Base-by-base conservation (phyloP, 2,888 invertebrate genomes). In the Deilephila porcellus region DNA sequence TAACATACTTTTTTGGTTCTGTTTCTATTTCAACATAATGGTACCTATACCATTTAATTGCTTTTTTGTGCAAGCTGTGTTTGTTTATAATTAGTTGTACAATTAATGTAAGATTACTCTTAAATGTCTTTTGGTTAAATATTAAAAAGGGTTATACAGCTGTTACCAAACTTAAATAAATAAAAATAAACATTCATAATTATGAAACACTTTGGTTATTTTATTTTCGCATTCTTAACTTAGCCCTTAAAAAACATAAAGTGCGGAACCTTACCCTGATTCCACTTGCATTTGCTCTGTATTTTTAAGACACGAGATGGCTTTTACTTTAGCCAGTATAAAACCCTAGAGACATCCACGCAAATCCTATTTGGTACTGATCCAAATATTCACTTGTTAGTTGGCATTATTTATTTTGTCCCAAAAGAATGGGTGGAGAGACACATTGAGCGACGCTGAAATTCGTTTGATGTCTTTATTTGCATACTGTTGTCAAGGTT, bases 301-400 rank as follows among this genome's bases (percentile, higher is more conserved):
- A 56, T n/a, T n/a, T 11, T 45, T 45, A 45, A 45, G 45, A 45
- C 45, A 45, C 45, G 45, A 45, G 45, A 45, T 45, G 45, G 45
- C 25, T 25, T 60, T 60, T 29, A 19, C 32, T 62, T 19, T 6
- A 62, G 4, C 19, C 17, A 17, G 56, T n/a, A n/a, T 56, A 32
- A 64, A 71, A 37, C 60, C 60, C 71, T 60, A 45, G 71, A 71
- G 71, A 71, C 37, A 59, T 37, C 64, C 37, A 60, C 32, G 60
- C 20, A 60, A 37, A 71, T 34, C 37, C n/a, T 20, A 60, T 71
- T 71, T 60, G 71, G 60, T 32, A 37, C 37, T n/a, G n/a, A 60
- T 53, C 59, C 60, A 71, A 71, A 60, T 4, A 37, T 60, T 71
- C 17, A 14, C 59, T 71, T 60, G 17, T 59, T 71, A 71, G 59